phyloP scores from a whole-genome alignment of 2,797 vertebrate genomes.

The Nyctalus aviator region DNA sequence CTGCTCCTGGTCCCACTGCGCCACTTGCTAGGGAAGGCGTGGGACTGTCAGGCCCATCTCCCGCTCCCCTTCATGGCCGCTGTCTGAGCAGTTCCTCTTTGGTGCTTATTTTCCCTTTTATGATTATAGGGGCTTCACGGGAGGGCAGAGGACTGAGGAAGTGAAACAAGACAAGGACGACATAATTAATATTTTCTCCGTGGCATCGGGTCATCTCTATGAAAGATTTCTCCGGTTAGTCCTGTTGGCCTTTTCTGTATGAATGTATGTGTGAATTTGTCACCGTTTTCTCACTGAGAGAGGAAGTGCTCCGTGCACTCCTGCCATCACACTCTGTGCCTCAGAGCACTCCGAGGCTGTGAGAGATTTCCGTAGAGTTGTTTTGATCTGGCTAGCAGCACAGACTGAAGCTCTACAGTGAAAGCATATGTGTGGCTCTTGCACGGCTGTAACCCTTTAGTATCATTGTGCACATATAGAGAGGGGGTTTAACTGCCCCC shows the following conservation, averaged over 20 bases:
- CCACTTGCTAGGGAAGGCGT: not conserved
- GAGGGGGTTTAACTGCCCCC: not conserved
- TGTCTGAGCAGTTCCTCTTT: not conserved
- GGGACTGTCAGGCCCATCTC: not conserved
- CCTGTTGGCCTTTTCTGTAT: constrained; percentile 41
- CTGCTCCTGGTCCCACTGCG: not conserved
- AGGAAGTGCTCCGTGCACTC: not conserved
- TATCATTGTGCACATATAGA: not conserved
- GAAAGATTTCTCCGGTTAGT: constrained; percentile 97
- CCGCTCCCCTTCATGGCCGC: not conserved
- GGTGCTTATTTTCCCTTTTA: not conserved
- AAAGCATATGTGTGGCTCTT: not conserved
- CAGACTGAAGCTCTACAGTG: not conserved
- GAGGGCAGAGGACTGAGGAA: constrained; percentile 93
- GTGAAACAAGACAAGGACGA: constrained; percentile 95
- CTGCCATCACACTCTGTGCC: not conserved
- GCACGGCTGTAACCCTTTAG: not conserved
- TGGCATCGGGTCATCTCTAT: constrained; percentile 98
- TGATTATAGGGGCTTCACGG: constrained; percentile 93
- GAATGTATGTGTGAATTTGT: not conserved
- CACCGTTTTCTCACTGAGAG: not conserved
- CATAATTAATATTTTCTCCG: constrained; percentile 98
- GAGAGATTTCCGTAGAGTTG: not conserved
- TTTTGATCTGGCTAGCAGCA: not conserved
- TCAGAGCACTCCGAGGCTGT: constrained; percentile 35